Evolutionary conservation across 1,140 invertebrate genomes (phyloP).

Genomic region (Oncopodura yosiiana): DNA sequence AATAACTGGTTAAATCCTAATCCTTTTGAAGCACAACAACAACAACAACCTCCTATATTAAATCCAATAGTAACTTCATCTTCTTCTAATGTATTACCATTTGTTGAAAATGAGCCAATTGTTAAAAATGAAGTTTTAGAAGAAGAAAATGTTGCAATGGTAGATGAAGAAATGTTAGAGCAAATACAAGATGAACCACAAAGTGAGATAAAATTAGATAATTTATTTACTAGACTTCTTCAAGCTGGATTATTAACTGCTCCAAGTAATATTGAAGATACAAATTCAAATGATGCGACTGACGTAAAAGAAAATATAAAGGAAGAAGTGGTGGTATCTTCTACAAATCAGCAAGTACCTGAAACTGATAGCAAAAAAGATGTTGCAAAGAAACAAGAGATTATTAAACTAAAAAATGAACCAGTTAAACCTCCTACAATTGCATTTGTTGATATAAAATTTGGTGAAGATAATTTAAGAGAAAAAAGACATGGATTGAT

Average conservation of each 20-base stretch:
- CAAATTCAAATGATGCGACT: background rate
- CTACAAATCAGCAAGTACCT: background rate
- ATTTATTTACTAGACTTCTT: constrained; percentile 71
- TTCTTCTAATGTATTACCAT: too few relatives aligned
- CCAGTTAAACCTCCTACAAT: constrained; percentile 35
- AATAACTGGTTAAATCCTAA: too few relatives aligned
- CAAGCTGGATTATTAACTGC: constrained; percentile 65
- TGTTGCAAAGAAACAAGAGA: constrained; percentile 1
- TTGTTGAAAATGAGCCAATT: too few relatives aligned
- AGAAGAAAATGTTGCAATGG: too few relatives aligned
- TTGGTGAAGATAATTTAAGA: constrained; percentile 39
- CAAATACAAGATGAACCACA: too few relatives aligned
- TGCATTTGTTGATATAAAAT: constrained; percentile 27
- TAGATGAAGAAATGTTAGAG: too few relatives aligned
- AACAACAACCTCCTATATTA: too few relatives aligned
- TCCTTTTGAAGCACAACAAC: too few relatives aligned
- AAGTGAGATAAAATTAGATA: constrained; percentile 58
- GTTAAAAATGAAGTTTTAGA: too few relatives aligned
- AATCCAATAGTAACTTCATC: too few relatives aligned
- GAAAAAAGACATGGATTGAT: constrained; percentile 56
- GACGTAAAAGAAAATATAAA: background rate
- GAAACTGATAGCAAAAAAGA: background rate
- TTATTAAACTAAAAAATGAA: background rate
- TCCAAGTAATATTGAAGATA: constrained; percentile 36
- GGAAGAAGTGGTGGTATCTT: background rate